These are phyloP conservation scores for Argopecten irradians DNA, from an alignment of 1,140 invertebrate species.

Conservation along the genomic window DNA sequence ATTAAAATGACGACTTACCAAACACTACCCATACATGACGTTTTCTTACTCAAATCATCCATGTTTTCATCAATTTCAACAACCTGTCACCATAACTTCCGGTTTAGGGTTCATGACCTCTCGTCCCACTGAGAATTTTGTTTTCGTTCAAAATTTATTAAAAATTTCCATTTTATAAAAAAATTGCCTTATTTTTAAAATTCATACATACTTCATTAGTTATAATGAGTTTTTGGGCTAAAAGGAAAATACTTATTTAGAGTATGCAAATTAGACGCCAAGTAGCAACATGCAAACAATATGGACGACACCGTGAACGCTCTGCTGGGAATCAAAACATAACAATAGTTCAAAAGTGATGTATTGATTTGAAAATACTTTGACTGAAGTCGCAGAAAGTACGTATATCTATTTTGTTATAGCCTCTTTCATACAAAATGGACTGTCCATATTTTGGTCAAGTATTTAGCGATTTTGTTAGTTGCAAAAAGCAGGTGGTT, in stretches of 20 bases:
- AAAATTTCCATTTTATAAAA: background rate
- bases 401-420: background rate
- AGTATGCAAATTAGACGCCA: constrained; percentile 32
- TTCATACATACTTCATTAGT: background rate
- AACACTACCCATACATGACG: background rate
- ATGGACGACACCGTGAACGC: constrained; percentile 32
- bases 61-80: background rate
- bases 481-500: background rate
- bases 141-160: background rate
- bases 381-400: background rate
- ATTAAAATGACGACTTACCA: background rate
- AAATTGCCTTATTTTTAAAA: background rate
- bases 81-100: background rate
- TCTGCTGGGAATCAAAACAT: constrained; percentile 20
- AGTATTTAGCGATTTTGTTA: background rate
- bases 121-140: background rate
- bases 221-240: background rate
- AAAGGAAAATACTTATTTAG: background rate
- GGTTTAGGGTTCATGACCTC: constrained; percentile 4
- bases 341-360: background rate
- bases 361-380: background rate
- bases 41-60: background rate
- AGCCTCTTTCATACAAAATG: background rate
- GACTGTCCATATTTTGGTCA: background rate
- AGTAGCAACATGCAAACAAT: constrained; percentile 43